Evolutionary conservation across 2,113 vertebrate genomes (phyloP).

Genomic region (Aythya baeri): DNA sequence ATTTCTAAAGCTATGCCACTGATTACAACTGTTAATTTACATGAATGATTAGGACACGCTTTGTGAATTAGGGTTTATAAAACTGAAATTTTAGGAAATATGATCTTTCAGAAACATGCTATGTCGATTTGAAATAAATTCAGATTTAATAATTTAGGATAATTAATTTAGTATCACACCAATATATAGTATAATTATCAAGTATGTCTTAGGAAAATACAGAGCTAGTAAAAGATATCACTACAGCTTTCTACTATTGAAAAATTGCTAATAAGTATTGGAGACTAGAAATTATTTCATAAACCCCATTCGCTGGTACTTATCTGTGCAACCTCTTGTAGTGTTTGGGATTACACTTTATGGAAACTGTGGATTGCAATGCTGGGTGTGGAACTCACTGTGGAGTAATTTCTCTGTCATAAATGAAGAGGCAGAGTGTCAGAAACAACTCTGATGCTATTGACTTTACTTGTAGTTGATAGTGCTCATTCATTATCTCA

Average conservation of each 20-base stretch:
- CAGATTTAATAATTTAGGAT: background rate
- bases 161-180: background rate
- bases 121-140: background rate
- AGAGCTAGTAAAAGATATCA: background rate
- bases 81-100: background rate
- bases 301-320: background rate
- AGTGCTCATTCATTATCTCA: background rate
- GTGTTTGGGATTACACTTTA: background rate
- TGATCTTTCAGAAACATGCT: background rate
- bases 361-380: background rate
- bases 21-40: constrained; percentile 11
- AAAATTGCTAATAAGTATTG: background rate
- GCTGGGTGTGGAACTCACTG: fast-evolving
- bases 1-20: background rate
- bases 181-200: background rate
- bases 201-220: background rate
- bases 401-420: background rate
- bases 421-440: background rate
- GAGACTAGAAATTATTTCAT: background rate
- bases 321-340: background rate
- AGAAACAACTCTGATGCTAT: background rate
- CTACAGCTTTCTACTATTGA: background rate
- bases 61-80: background rate
- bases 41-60: background rate
- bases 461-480: background rate